Percentiles rank a stretch among this genome's conserved stretches.
These are phyloP conservation scores for Carcharodon carcharias DNA, from an alignment of 2,797 vertebrate species.

Conservation along the genomic window DNA sequence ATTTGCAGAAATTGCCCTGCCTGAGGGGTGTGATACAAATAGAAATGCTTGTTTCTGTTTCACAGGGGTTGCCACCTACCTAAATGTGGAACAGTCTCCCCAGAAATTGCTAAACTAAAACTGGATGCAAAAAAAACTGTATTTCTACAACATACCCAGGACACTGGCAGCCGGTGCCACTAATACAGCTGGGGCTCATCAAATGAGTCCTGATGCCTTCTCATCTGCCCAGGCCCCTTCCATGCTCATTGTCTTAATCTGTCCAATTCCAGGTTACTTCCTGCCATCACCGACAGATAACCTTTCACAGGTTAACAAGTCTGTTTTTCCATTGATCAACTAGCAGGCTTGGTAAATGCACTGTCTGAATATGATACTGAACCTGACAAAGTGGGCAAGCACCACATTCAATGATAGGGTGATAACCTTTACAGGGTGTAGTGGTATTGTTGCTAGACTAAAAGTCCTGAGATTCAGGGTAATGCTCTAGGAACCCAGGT, in stretches of 20 bases:
- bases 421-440: not conserved
- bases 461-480: no score
- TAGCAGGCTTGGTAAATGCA: not conserved
- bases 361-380: not conserved
- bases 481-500: no score
- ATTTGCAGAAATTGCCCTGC: not conserved
- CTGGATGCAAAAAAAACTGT: no score
- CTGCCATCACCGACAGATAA: not conserved
- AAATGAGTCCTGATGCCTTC: not conserved
- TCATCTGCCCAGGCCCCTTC: not conserved
- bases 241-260: not conserved
- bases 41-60: not conserved
- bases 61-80: not conserved
- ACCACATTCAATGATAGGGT: not conserved
- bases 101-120: not conserved
- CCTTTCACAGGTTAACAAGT: not conserved
- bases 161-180: not conserved
- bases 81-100: not conserved
- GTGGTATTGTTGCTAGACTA: no score
- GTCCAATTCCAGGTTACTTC: no score
- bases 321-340: not conserved
- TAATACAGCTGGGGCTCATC: not conserved
- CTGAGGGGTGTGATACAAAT: not conserved
- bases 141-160: not conserved
- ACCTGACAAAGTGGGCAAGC: not conserved